Evolutionary conservation across 2,113 vertebrate genomes (phyloP).

Genomic region (Microtus oregoni): DNA sequence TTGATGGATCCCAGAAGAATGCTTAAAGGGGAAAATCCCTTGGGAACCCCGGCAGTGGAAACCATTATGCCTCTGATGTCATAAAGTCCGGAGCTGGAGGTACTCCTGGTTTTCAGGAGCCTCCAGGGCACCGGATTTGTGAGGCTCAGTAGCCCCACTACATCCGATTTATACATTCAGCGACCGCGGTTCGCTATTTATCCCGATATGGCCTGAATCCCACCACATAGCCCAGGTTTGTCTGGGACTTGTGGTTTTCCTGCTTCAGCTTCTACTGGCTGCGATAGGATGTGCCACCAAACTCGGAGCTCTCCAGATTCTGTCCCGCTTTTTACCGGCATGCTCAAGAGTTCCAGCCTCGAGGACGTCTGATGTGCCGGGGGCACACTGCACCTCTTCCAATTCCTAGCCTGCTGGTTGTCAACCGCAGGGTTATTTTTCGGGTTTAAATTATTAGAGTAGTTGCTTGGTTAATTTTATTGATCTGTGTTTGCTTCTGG

Average conservation of each 20-base stretch:
- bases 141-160: not conserved
- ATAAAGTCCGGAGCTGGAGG: not conserved
- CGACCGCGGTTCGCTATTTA: not conserved
- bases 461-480: constrained; percentile 24
- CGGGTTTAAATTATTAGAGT: constrained; percentile 4
- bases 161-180: not conserved
- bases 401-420: not conserved
- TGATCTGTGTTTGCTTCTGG: constrained; percentile 17
- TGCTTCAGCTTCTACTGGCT: not conserved
- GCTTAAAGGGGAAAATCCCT: not conserved
- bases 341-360: not conserved
- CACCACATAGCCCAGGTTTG: not conserved
- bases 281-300: not conserved
- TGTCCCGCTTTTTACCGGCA: not conserved
- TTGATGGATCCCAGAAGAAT: not conserved
- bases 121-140: not conserved
- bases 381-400: not conserved
- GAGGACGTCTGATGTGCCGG: not conserved
- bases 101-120: not conserved
- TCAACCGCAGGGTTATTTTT: not conserved
- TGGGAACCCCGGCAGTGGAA: not conserved
- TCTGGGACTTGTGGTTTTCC: not conserved
- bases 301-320: not conserved
- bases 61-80: not conserved
- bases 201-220: not conserved